Evolutionary conservation across 2,888 invertebrate species (phyloP).

Genomic region (Drosophila antonietae): DNA sequence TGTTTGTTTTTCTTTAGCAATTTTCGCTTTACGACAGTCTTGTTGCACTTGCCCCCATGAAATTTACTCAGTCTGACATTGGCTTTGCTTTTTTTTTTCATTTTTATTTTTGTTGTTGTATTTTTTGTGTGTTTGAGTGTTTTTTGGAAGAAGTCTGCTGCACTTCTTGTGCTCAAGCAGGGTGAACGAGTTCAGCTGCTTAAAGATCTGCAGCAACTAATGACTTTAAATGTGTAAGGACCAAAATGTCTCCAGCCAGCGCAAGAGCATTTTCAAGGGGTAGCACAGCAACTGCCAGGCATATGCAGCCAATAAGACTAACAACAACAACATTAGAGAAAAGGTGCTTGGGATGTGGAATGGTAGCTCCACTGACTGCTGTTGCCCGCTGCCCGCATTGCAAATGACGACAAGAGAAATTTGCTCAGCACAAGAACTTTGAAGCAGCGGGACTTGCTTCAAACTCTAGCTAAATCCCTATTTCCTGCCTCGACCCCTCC

Average conservation of each 20-base stretch:
- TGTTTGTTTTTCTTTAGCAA: constrained; percentile 28
- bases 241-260: constrained; percentile 34
- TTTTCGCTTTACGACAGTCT: constrained; percentile 20
- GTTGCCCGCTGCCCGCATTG: background rate
- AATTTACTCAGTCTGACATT: constrained; percentile 50
- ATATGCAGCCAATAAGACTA: constrained; percentile 40
- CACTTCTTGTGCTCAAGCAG: constrained; percentile 29
- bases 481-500: background rate
- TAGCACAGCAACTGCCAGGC: constrained; percentile 45
- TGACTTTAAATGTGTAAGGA: constrained; percentile 78
- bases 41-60: constrained; percentile 13
- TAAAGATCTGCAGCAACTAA: constrained; percentile 59
- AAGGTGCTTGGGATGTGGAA: constrained; percentile 19
- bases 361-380: background rate
- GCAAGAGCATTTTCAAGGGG: constrained; percentile 4
- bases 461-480: constrained; percentile 5
- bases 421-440: constrained; percentile 57
- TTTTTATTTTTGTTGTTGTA: background rate
- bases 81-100: constrained; percentile 21
- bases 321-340: background rate
- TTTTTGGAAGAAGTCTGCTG: constrained; percentile 17
- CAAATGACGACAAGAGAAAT: constrained; percentile 69
- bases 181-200: constrained; percentile 27
- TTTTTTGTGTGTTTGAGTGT: background rate
- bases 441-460: constrained; percentile 34